Percentiles rank a stretch among this genome's conserved stretches.
These are phyloP conservation scores for Nowickia ferox DNA, from an alignment of 2,888 invertebrate genomes.

Conservation along the genomic window DNA sequence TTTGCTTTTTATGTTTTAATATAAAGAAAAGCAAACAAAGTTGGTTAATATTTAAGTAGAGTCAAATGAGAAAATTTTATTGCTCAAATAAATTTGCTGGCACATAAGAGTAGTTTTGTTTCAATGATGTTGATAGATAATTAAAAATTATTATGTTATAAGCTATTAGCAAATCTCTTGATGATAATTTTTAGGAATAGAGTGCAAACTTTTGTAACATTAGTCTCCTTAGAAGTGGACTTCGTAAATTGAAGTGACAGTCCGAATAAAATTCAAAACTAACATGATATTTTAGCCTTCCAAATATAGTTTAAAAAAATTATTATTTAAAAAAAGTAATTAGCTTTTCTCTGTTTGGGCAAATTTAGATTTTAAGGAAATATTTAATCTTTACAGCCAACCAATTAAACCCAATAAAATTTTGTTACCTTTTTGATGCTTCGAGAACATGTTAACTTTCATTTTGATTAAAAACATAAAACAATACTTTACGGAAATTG, in stretches of 20 bases:
- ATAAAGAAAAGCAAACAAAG: conserved; percentile 51
- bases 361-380: too few relatives aligned
- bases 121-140: not conserved
- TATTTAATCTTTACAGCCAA: conserved; percentile 7
- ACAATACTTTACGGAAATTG: conserved; percentile 67
- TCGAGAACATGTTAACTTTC: conserved; percentile 32
- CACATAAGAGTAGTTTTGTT: not conserved
- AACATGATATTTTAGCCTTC: too few relatives aligned
- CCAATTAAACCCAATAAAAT: conserved; percentile 46
- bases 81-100: conserved; percentile 1
- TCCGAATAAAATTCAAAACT: too few relatives aligned
- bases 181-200: too few relatives aligned
- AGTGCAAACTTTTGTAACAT: too few relatives aligned
- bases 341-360: too few relatives aligned
- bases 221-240: too few relatives aligned
- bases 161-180: too few relatives aligned
- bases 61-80: conserved; percentile 16
- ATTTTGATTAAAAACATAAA: conserved; percentile 60
- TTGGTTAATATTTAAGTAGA: conserved; percentile 69
- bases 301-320: too few relatives aligned
- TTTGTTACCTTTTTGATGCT: not conserved
- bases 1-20: conserved; percentile 10
- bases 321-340: too few relatives aligned
- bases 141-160: not conserved
- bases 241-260: too few relatives aligned